Percentiles rank a stretch among this genome's conserved stretches.
Evolutionary conservation across 2,113 vertebrate species (phyloP).

Genomic region (Cochlearius cochlearius): DNA sequence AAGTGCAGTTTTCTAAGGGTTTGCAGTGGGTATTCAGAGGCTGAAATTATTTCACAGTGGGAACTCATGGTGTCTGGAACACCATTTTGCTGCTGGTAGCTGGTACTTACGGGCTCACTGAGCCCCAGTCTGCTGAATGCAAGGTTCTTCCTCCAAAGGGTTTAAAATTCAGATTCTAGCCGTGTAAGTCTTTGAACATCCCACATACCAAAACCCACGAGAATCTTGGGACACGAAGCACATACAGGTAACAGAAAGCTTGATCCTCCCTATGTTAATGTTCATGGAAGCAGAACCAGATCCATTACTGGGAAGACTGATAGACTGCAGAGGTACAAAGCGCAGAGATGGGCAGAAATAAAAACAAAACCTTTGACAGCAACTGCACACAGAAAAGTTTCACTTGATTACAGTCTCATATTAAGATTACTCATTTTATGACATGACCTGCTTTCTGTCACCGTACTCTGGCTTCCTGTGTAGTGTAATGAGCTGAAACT

Average conservation of each 20-base stretch:
- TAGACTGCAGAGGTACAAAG: slow-evolving; percentile 10
- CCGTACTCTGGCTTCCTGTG: background rate
- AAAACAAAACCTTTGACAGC: slow-evolving; percentile 14
- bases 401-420: background rate
- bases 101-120: background rate
- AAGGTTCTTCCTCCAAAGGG: background rate
- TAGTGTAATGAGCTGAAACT: background rate
- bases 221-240: background rate
- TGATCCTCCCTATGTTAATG: background rate
- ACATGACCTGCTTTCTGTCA: slow-evolving; percentile 41
- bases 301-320: slow-evolving; percentile 1
- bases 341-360: background rate
- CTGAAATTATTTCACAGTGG: background rate
- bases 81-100: background rate
- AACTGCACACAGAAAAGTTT: background rate
- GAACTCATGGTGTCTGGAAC: background rate
- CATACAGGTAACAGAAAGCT: background rate
- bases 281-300: background rate
- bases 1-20: background rate
- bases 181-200: background rate
- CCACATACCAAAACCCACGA: background rate
- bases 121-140: background rate
- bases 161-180: background rate
- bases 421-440: slow-evolving; percentile 39
- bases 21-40: background rate